Evolutionary conservation across 2,888 invertebrate genomes (phyloP).

Genomic region (Leucophenga maculata): DNA sequence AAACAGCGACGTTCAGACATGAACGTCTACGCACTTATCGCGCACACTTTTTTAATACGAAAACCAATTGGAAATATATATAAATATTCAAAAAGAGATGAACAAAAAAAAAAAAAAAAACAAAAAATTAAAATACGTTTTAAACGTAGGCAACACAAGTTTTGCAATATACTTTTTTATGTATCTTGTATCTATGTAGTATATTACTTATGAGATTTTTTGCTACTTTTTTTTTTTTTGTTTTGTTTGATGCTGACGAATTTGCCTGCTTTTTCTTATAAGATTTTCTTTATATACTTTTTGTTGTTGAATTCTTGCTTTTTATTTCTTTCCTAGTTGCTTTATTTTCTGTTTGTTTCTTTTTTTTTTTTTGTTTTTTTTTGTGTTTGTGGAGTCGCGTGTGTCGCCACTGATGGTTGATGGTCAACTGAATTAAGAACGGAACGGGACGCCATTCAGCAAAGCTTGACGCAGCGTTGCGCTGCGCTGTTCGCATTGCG

Average conservation of each 20-base stretch:
- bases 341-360: background rate
- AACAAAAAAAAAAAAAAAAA: conserved; percentile 1
- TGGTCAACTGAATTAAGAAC: conserved; percentile 68
- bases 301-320: conserved; percentile 4
- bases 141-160: conserved; percentile 22
- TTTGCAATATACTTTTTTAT: background rate
- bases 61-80: background rate
- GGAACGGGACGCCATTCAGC: conserved; percentile 55
- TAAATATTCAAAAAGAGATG: background rate
- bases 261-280: conserved; percentile 21
- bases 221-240: conserved; percentile 31
- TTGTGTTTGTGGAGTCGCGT: conserved; percentile 48
- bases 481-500: conserved; percentile 7
- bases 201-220: background rate
- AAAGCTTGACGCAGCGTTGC: conserved; percentile 23
- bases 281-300: conserved; percentile 8
- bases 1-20: no score
- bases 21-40: background rate
- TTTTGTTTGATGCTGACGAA: conserved; percentile 6
- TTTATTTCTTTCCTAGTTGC: background rate
- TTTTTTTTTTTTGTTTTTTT: conserved; percentile 16
- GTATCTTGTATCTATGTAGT: no score
- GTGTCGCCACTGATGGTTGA: conserved; percentile 61
- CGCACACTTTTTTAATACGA: background rate
- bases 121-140: background rate